These are phyloP conservation scores for Eupithecia insigniata DNA, from an alignment of 2,888 invertebrate genomes.

Conservation along the genomic window DNA sequence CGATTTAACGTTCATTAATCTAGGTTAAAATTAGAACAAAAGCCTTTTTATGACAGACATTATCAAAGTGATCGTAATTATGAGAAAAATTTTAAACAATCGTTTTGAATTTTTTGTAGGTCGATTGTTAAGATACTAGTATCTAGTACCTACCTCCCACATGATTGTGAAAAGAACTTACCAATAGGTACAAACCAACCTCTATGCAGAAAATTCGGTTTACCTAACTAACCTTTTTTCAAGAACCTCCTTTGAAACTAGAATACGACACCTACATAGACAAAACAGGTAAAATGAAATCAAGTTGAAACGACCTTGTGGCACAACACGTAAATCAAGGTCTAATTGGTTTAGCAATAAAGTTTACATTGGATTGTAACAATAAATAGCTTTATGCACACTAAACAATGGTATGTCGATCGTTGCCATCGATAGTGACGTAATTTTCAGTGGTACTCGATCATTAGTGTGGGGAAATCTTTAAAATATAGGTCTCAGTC, in stretches of 20 bases:
- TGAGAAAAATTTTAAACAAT: constrained; percentile 22
- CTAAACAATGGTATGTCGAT: constrained; percentile 64
- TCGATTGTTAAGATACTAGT: background rate
- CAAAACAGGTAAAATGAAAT: constrained; percentile 37
- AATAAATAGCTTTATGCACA: constrained; percentile 50
- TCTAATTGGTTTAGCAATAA: constrained; percentile 34
- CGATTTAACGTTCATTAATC: constrained; percentile 52
- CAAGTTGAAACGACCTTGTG: constrained; percentile 52
- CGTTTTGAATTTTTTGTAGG: background rate
- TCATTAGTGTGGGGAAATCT: constrained; percentile 33
- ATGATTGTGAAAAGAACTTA: background rate
- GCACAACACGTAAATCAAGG: constrained; percentile 30
- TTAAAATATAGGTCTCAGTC: background rate
- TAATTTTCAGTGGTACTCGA: constrained; percentile 48
- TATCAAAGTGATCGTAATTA: constrained; percentile 38
- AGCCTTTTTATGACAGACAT: constrained; percentile 31
- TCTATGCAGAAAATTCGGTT: background rate
- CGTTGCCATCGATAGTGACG: constrained; percentile 64
- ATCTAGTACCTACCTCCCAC: background rate
- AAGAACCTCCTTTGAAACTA: background rate
- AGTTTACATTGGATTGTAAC: constrained; percentile 34
- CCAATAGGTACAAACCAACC: background rate
- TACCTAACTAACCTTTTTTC: background rate
- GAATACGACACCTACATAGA: constrained; percentile 11
- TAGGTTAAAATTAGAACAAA: constrained; percentile 47